Evolutionary conservation across 1,140 invertebrate species (phyloP), one percentile per base, ranked within the genome.

Genomic region (Drosophila leontia): DNA sequence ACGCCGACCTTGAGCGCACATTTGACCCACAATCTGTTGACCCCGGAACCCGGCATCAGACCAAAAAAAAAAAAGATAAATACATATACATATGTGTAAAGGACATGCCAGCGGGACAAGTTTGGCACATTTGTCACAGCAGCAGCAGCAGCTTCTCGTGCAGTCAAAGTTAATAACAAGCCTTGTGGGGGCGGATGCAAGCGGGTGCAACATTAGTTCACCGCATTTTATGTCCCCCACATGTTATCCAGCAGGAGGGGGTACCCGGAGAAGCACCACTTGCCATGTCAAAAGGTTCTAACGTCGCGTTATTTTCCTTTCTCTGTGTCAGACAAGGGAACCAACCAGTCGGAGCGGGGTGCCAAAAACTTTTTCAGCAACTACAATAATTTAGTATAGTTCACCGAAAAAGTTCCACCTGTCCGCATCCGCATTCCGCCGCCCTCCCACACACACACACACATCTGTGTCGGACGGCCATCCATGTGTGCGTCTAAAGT

Each of bases 311-410:
- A 44, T 68, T 56, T 79, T 48, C 7, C 3, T 9, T 13, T 74
- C 34, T 26, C 6, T 26, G 39, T 61, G 11, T 35, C 44, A 58
- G 75, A 59, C 67, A 62, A 74, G 11, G 4, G 47, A 39, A 13
- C 37, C 5, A 47, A 7, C 23, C 62, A 42, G 44, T 41, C 44
- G 41, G 45, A 29, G 44, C 41, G 65, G 35, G 53, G 63, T 37
- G 17, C 58, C 51, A 29, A 55, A 55, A 87, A 78, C 78, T 87
- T 86, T 84, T 78, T 64, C 78, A 75, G 75, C 81, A 88, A 85
- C 85, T 88, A 90, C 85, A 88, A 88, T 88, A 88, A 88, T 88
- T 88, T 90, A 88, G 85, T 88, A 90, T 85, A 88, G 85, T 88
- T 88, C 78, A 72, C 70, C 62, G 53, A 88, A 85, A 88, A 90